Conservation (phyloP, 2,113 vertebrate species). For the Edolisoma coerulescens region DNA sequence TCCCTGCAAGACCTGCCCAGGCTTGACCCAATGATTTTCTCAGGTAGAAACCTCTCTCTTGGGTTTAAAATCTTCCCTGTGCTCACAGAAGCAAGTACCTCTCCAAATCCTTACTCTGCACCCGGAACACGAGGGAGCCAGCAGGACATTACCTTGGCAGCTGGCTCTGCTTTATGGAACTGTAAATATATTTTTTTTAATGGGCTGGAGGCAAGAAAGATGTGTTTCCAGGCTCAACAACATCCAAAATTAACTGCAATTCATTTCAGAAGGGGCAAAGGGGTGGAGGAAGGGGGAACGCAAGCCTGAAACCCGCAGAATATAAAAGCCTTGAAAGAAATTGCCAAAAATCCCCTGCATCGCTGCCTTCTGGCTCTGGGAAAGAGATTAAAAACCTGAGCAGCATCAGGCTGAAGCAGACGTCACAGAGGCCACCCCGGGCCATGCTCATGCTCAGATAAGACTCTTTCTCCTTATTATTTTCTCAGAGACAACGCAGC, state of each 20-base stretch:
- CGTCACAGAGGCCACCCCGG: not conserved
- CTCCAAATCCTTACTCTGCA: not conserved
- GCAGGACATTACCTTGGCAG: conserved; percentile 50
- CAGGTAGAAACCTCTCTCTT: not conserved
- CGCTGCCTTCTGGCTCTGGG: conserved; percentile 21
- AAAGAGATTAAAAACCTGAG: conserved; percentile 39
- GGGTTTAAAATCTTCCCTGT: not conserved
- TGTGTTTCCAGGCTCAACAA: conserved; percentile 20
- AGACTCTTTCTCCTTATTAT: not conserved
- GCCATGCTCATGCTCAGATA: conserved; percentile 27
- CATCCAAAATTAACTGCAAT: conserved; percentile 43
- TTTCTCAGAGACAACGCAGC: not conserved
- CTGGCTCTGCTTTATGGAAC: conserved; percentile 55
- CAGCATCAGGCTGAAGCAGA: conserved; percentile 10
- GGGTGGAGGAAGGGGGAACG: not conserved
- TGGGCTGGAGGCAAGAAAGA: conserved; percentile 34
- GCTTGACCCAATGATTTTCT: not conserved
- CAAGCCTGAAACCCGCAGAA: not conserved
- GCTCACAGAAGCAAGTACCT: not conserved
- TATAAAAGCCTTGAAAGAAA: conserved; percentile 33
- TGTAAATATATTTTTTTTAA: conserved; percentile 66
- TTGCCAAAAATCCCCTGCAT: conserved; percentile 29
- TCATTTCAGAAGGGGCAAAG: conserved; percentile 16
- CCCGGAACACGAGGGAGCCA: not conserved
- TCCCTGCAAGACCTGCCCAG: not conserved